Percentiles rank a stretch among this genome's conserved stretches.
Evolutionary conservation across 2,113 vertebrate species (phyloP).

Genomic region (Brienomyrus brachyistius): DNA sequence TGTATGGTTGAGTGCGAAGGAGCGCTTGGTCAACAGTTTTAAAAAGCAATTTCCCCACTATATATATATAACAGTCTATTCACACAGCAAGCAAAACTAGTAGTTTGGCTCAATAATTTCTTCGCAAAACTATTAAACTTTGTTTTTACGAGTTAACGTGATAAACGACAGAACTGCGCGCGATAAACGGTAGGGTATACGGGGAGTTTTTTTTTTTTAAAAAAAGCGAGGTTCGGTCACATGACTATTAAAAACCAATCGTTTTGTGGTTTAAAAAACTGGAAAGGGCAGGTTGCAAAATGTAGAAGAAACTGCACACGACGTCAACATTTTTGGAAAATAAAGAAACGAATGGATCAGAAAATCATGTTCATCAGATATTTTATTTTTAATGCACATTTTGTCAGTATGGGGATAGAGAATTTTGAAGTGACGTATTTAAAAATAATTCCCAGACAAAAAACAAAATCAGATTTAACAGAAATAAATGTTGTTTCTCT

Average conservation of each 20-base stretch:
- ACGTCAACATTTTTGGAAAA: background rate
- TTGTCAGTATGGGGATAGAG: background rate
- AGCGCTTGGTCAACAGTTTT: background rate
- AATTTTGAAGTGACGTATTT: background rate
- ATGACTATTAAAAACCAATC: background rate
- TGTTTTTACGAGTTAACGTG: background rate
- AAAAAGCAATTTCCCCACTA: background rate
- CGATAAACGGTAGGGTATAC: background rate
- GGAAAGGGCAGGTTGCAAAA: background rate
- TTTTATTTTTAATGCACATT: background rate
- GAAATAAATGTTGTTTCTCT: background rate
- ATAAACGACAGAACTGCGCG: background rate
- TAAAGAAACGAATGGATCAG: background rate
- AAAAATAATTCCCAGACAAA: background rate
- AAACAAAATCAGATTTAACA: background rate
- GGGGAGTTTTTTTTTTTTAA: background rate
- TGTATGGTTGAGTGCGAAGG: background rate
- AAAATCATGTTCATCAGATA: background rate
- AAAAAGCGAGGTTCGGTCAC: background rate
- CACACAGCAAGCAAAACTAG: constrained; percentile 4
- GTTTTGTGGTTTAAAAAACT: background rate
- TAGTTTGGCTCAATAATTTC: background rate
- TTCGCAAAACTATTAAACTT: background rate
- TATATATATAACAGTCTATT: background rate
- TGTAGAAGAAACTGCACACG: background rate